A percentile compares a stretch with the other conserved stretches of the same genome.
Evolutionary conservation across 2,888 invertebrate genomes (phyloP).

Genomic region (Meiosimyza platycephala): DNA sequence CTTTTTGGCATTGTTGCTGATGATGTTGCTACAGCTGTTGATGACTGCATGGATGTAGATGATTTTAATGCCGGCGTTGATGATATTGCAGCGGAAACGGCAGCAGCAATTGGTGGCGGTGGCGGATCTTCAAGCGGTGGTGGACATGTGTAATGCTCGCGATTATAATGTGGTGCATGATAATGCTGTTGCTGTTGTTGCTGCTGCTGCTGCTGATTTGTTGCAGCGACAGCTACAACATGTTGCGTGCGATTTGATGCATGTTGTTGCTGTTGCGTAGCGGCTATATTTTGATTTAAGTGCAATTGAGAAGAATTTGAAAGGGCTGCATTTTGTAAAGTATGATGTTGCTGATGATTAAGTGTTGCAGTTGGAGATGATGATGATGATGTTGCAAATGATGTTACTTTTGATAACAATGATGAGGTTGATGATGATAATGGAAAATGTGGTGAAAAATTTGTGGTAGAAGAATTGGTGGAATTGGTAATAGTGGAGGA

Average conservation of each 20-base stretch:
- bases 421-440: constrained; percentile 64
- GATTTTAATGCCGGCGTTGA: neutral
- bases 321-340: constrained; percentile 49
- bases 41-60: constrained; percentile 51
- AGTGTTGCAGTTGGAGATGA: constrained; percentile 42
- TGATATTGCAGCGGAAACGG: constrained; percentile 18
- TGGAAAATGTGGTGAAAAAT: constrained; percentile 63
- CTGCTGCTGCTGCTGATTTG: constrained; percentile 45
- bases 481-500: constrained; percentile 49
- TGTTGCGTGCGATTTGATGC: constrained; percentile 46
- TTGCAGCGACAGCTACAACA: constrained; percentile 47
- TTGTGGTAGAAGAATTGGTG: constrained; percentile 51
- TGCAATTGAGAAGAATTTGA: constrained; percentile 52
- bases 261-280: constrained; percentile 37
- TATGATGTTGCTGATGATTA: constrained; percentile 45
- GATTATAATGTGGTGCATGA: constrained; percentile 49
- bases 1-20: constrained; percentile 63
- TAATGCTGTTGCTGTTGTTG: constrained; percentile 51
- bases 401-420: constrained; percentile 62
- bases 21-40: constrained; percentile 44
- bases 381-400: constrained; percentile 51
- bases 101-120: constrained; percentile 59
- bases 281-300: constrained; percentile 33
- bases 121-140: constrained; percentile 65
- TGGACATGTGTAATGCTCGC: constrained; percentile 61